Evolutionary conservation across 2,888 invertebrate species (phyloP).

Genomic region (Odontomyia ornata): DNA sequence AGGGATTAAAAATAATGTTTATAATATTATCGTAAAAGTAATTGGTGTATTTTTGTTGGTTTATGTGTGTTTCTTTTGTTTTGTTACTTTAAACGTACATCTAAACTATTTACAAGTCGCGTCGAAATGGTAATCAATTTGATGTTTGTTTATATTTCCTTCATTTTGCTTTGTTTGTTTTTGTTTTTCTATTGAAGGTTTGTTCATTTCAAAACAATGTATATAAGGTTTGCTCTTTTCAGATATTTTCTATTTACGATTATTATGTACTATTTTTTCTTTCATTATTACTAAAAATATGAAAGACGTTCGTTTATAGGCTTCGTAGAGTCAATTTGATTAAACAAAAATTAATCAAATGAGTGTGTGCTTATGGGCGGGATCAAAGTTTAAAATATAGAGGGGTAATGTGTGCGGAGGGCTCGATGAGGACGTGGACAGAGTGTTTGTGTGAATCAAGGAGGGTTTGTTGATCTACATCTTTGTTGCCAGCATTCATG

Average conservation of each 20-base stretch:
- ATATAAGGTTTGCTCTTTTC: not conserved
- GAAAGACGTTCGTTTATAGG: slow-evolving; percentile 25
- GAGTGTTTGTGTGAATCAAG: not conserved
- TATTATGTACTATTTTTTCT: slow-evolving; percentile 26
- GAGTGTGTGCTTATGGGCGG: slow-evolving; percentile 30
- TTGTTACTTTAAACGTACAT: slow-evolving; percentile 20
- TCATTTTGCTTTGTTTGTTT: slow-evolving; percentile 1
- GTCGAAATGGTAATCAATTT: slow-evolving; percentile 43
- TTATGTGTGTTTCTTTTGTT: slow-evolving; percentile 16
- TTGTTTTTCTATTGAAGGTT: not conserved
- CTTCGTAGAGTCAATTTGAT: slow-evolving; percentile 35
- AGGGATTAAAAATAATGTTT: slow-evolving; percentile 32
- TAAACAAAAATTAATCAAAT: slow-evolving; percentile 45
- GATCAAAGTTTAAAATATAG: slow-evolving; percentile 24
- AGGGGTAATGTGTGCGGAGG: slow-evolving; percentile 32
- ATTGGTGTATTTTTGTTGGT: slow-evolving; percentile 40
- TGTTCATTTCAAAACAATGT: slow-evolving; percentile 34
- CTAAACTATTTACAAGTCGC: slow-evolving; percentile 41
- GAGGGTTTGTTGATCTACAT: no score
- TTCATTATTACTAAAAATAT: slow-evolving; percentile 16
- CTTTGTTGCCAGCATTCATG: not conserved
- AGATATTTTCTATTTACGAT: slow-evolving; percentile 16
- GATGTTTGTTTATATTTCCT: not conserved
- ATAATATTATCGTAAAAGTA: slow-evolving; percentile 23
- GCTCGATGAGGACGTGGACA: not conserved